Percentiles rank a stretch among this genome's conserved stretches.
phyloP scores from a whole-genome alignment of 2,888 invertebrate species.

The Hydroisotoma schaefferi region DNA sequence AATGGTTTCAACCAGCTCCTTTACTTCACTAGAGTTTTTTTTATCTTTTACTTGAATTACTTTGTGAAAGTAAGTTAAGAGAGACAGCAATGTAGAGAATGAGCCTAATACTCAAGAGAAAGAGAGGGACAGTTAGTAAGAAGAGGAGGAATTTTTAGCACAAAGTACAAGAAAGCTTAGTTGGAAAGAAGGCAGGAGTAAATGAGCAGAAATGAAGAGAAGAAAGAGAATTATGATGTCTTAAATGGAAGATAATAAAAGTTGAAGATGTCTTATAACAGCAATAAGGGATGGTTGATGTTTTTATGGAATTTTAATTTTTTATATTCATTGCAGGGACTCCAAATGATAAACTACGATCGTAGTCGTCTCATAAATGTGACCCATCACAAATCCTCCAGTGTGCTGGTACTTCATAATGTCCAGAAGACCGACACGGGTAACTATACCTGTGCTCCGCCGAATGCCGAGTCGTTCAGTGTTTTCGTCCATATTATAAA shows the following conservation, averaged over 20 bases:
- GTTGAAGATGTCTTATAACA: background rate
- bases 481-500: constrained; percentile 86
- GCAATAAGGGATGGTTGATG: too few species aligned
- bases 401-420: constrained; percentile 56
- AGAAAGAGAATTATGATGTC: constrained; percentile 15
- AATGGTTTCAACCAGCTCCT: constrained; percentile 20
- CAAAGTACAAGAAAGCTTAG: too few species aligned
- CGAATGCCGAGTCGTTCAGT: constrained; percentile 81
- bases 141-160: background rate
- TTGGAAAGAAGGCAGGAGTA: too few species aligned
- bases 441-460: constrained; percentile 83
- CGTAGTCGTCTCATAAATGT: constrained; percentile 70
- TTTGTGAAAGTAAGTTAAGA: too few species aligned
- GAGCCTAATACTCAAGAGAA: too few species aligned
- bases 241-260: constrained; percentile 16
- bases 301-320: constrained; percentile 21
- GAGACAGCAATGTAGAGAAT: too few species aligned
- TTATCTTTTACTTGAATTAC: too few species aligned
- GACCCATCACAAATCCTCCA: constrained; percentile 65
- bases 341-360: constrained; percentile 89
- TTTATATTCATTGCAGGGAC: constrained; percentile 32
- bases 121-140: background rate
- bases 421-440: constrained; percentile 64
- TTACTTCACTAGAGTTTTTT: background rate
- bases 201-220: too few species aligned